Conservation (phyloP, 2,113 vertebrate genomes). For the Pelodiscus sinensis region DNA sequence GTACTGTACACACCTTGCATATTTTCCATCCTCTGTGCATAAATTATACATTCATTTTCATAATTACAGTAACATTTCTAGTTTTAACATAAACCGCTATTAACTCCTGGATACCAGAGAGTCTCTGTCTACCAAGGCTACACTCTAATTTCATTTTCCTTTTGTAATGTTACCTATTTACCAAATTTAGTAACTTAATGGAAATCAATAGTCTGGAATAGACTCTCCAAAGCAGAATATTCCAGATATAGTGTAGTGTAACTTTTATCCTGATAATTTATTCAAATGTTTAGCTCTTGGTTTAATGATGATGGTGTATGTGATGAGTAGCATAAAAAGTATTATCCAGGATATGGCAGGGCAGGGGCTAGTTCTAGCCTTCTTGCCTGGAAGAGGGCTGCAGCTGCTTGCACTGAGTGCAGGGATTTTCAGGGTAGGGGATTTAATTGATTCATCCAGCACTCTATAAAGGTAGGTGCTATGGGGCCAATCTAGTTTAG, state of each 20-base stretch:
- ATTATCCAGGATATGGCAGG: neutral
- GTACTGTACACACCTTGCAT: constrained; percentile 64
- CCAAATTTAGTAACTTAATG: constrained; percentile 66
- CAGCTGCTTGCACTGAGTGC: constrained; percentile 58
- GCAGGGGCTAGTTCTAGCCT: constrained; percentile 59
- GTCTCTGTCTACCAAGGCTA: constrained; percentile 67
- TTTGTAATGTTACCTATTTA: constrained; percentile 67
- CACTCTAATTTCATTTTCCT: constrained; percentile 66
- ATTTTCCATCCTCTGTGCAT: constrained; percentile 70
- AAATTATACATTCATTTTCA: constrained; percentile 76
- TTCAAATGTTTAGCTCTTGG: constrained; percentile 7
- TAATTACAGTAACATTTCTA: constrained; percentile 74
- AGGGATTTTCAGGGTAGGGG: constrained; percentile 62
- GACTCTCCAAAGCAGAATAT: constrained; percentile 32
- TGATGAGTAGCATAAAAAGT: neutral
- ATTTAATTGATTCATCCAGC: constrained; percentile 60
- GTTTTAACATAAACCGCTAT: constrained; percentile 73
- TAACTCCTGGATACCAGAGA: constrained; percentile 71
- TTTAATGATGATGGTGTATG: neutral
- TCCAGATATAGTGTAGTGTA: neutral
- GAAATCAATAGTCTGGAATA: constrained; percentile 70
- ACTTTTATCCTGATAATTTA: constrained; percentile 37
- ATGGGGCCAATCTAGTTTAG: constrained; percentile 8
- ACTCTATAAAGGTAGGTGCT: constrained; percentile 31
- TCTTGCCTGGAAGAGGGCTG: constrained; percentile 49